These are phyloP conservation scores for Erpornis zantholeuca DNA, from an alignment of 2,113 vertebrate genomes.

Conservation along the genomic window DNA sequence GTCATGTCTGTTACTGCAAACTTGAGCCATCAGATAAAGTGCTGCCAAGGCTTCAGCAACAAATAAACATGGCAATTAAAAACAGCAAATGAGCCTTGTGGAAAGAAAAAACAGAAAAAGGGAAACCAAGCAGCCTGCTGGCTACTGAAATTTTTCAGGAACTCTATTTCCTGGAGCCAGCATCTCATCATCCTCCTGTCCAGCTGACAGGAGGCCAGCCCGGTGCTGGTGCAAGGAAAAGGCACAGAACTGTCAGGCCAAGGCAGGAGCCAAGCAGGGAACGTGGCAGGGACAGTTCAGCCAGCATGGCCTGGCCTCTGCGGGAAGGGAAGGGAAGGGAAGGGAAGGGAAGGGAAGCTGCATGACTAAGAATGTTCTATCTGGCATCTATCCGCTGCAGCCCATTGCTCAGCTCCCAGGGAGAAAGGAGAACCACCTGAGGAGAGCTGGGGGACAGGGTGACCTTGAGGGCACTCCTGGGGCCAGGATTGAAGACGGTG, in stretches of 20 bases:
- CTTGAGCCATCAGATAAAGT: not conserved
- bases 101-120: not conserved
- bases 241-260: not conserved
- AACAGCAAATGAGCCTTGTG: not conserved
- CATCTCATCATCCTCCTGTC: not conserved
- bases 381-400: not conserved
- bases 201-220: not conserved
- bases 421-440: not conserved
- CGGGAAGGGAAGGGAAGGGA: not conserved
- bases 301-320: not conserved
- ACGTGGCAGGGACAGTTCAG: not conserved
- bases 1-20: not conserved
- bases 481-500: not conserved
- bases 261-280: not conserved
- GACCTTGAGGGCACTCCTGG: not conserved
- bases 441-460: not conserved
- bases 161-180: not conserved
- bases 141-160: not conserved
- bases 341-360: not conserved
- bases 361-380: not conserved
- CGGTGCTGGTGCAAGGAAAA: rapidly evolving
- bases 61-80: not conserved
- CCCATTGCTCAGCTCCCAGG: not conserved
- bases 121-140: not conserved
- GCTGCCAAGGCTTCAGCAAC: not conserved